These are phyloP conservation scores for Microctonus aethiopoides DNA, from an alignment of 2,888 invertebrate genomes.

Conservation along the genomic window DNA sequence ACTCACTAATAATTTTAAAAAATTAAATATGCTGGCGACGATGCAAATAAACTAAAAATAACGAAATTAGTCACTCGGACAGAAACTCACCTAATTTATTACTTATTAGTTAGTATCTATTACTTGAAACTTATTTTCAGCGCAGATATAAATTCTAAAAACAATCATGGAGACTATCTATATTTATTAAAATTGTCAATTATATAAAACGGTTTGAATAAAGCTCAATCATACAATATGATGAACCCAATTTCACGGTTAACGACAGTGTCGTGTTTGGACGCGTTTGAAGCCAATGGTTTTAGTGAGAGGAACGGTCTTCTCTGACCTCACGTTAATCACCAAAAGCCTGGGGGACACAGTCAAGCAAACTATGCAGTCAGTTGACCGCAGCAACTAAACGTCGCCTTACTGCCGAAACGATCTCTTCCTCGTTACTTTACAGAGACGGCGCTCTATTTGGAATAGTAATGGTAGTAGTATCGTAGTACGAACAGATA, in stretches of 20 bases:
- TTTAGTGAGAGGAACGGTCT: conserved; percentile 15
- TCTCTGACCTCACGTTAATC: conserved; percentile 65
- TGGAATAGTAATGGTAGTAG: not conserved
- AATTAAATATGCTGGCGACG: too few species aligned
- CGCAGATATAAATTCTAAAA: not conserved
- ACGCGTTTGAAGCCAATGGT: conserved; percentile 31
- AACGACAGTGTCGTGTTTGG: conserved; percentile 35
- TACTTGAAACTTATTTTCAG: too few species aligned
- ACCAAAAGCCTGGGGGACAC: conserved; percentile 63
- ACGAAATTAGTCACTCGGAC: too few species aligned
- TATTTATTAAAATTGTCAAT: conserved; percentile 6
- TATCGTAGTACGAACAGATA: not conserved
- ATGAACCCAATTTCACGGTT: conserved; percentile 28
- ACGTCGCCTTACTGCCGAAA: conserved; percentile 22
- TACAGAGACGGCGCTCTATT: conserved; percentile 7
- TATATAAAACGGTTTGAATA: conserved; percentile 25
- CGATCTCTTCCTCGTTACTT: conserved; percentile 20
- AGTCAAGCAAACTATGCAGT: conserved; percentile 61
- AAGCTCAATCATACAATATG: conserved; percentile 34
- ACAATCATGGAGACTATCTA: not conserved
- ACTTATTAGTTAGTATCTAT: too few species aligned
- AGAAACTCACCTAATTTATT: too few species aligned
- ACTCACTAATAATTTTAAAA: too few species aligned
- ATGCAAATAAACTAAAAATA: too few species aligned
- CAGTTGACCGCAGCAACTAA: conserved; percentile 64